A percentile compares a stretch with the other conserved stretches of the same genome.
Conservation (phyloP, 2,888 invertebrate genomes). For the Pristionchus arcanus region DNA sequence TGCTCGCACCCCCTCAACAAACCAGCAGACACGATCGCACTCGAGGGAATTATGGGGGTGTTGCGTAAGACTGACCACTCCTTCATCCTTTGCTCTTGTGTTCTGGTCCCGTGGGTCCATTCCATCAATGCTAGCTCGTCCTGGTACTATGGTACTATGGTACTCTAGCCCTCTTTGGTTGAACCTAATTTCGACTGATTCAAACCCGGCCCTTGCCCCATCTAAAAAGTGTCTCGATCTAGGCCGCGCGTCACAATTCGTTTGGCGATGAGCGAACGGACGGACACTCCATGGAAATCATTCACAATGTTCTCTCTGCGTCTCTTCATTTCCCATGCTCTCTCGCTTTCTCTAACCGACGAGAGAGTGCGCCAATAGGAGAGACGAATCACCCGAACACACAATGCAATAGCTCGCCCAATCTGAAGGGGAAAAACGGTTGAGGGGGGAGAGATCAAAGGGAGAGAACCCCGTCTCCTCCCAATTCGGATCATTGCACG, state of each 20-base stretch:
- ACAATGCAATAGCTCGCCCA: background rate
- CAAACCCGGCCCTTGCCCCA: background rate
- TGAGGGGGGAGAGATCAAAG: constrained; percentile 18
- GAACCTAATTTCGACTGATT: background rate
- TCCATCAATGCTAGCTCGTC: background rate
- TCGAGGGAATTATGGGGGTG: background rate
- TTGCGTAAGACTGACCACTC: background rate
- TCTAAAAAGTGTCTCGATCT: background rate
- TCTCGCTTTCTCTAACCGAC: constrained; percentile 15
- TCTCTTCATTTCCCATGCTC: background rate
- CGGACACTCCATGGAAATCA: background rate
- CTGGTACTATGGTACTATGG: background rate
- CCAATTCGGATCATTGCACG: constrained; percentile 3
- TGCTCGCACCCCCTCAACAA: background rate
- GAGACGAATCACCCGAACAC: constrained; percentile 8
- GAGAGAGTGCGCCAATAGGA: background rate
- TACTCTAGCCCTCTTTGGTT: background rate
- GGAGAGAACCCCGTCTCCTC: background rate
- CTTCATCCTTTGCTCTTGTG: background rate
- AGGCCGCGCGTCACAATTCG: background rate
- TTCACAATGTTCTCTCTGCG: background rate
- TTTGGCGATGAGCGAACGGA: constrained; percentile 5
- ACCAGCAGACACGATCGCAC: background rate
- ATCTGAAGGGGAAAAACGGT: constrained; percentile 36
- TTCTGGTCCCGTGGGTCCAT: background rate